Percentiles rank a stretch among this genome's conserved stretches.
Conservation (phyloP, 2,888 invertebrate species). For the Cyaniris semiargus region DNA sequence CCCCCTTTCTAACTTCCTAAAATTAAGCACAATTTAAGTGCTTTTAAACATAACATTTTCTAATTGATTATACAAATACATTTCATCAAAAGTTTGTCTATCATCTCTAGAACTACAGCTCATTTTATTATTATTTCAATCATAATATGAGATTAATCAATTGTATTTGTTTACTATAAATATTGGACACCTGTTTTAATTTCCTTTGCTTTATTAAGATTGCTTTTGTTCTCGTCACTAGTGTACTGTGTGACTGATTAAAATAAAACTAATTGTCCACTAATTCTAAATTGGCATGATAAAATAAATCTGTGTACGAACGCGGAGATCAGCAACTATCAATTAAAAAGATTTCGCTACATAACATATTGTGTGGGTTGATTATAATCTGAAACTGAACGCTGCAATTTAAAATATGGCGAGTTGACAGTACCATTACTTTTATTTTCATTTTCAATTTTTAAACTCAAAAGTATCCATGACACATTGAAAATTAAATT, state of each 20-base stretch:
- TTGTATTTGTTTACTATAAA: no score
- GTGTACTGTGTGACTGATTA: neutral
- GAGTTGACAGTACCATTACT: constrained; percentile 26
- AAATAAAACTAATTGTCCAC: neutral
- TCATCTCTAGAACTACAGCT: neutral
- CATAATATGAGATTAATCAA: neutral
- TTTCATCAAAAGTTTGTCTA: neutral
- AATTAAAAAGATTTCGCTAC: constrained; percentile 2
- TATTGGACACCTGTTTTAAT: no score
- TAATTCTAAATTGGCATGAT: neutral
- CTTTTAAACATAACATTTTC: neutral
- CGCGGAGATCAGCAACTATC: neutral
- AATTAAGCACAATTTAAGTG: neutral
- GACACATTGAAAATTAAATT: constrained; percentile 20
- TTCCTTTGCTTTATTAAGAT: no score
- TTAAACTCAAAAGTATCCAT: constrained; percentile 19
- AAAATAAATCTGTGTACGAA: neutral
- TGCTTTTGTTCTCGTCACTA: neutral
- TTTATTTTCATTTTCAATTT: constrained; percentile 30
- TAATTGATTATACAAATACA: neutral
- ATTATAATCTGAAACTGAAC: constrained; percentile 25
- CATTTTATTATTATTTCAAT: neutral
- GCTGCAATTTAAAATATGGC: constrained; percentile 26
- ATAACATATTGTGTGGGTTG: constrained; percentile 1
- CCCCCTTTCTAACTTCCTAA: neutral